Evolutionary conservation across 2,888 invertebrate genomes (phyloP).

Genomic region (Anodontia alba): DNA sequence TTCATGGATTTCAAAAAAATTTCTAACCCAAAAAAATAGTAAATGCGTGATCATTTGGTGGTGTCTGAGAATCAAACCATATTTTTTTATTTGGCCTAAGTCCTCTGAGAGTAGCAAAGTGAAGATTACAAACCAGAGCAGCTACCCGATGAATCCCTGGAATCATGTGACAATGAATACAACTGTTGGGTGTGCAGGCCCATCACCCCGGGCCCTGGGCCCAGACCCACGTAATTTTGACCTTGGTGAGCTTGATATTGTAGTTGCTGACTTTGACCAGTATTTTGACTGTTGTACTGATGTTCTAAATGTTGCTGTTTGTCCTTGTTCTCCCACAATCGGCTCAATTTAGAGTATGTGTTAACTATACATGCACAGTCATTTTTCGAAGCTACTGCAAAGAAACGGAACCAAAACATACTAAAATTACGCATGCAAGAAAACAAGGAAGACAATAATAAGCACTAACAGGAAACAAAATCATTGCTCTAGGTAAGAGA

Average conservation of each 20-base stretch:
- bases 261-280: constrained; percentile 5
- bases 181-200: constrained; percentile 47
- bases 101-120: too few relatives aligned
- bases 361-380: constrained; percentile 83
- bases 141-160: constrained; percentile 64
- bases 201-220: constrained; percentile 13
- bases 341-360: constrained; percentile 84
- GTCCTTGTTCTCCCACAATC: constrained; percentile 84
- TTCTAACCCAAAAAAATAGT: too few relatives aligned
- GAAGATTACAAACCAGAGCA: constrained; percentile 64
- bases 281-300: constrained; percentile 51
- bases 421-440: background rate
- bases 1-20: too few relatives aligned
- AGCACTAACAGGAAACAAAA: too few relatives aligned
- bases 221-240: background rate
- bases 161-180: constrained; percentile 36
- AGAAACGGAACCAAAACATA: constrained; percentile 56
- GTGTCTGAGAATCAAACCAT: too few relatives aligned
- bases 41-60: too few relatives aligned
- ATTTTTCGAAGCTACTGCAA: constrained; percentile 80
- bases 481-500: too few relatives aligned
- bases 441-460: background rate
- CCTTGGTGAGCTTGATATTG: constrained; percentile 7
- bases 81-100: too few relatives aligned
- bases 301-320: constrained; percentile 83